Conservation (phyloP, 2,888 invertebrate species). For the Tipula lateralis region DNA sequence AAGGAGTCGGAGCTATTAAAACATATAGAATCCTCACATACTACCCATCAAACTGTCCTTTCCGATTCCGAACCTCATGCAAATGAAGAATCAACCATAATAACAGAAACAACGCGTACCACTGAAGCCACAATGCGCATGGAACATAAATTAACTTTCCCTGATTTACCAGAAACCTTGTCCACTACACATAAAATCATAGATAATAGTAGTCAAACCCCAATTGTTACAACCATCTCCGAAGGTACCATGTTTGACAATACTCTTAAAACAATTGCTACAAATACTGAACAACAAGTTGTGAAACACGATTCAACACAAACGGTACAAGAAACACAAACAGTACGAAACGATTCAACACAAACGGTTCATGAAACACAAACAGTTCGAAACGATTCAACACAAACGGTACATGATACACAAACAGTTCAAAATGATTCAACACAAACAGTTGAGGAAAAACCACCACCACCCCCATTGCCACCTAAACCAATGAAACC, state of each 20-base stretch:
- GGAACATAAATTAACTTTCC: constrained; percentile 48
- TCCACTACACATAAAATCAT: constrained; percentile 32
- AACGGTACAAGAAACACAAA: constrained; percentile 40
- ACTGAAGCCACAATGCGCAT: constrained; percentile 51
- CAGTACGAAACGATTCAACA: constrained; percentile 28
- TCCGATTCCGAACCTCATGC: constrained; percentile 45
- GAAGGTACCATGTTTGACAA: constrained; percentile 31
- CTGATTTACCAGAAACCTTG: constrained; percentile 38
- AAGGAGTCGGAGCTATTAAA: constrained; percentile 27
- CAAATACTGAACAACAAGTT: constrained; percentile 34
- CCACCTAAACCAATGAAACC: background rate
- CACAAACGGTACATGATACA: constrained; percentile 38
- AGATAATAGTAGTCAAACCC: constrained; percentile 36
- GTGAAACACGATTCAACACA: constrained; percentile 38
- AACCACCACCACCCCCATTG: background rate
- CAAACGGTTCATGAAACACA: background rate
- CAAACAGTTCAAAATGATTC: constrained; percentile 36
- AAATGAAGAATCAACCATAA: constrained; percentile 48
- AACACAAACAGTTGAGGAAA: background rate
- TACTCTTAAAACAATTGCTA: constrained; percentile 26
- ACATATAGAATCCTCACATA: constrained; percentile 25
- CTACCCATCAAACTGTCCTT: background rate
- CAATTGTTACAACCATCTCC: constrained; percentile 29
- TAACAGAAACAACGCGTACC: constrained; percentile 50
- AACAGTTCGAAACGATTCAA: constrained; percentile 35